A percentile compares a stretch with the other conserved stretches of the same genome.
Evolutionary conservation across 2,888 invertebrate species (phyloP).

Genomic region (Pterostichus madidus): DNA sequence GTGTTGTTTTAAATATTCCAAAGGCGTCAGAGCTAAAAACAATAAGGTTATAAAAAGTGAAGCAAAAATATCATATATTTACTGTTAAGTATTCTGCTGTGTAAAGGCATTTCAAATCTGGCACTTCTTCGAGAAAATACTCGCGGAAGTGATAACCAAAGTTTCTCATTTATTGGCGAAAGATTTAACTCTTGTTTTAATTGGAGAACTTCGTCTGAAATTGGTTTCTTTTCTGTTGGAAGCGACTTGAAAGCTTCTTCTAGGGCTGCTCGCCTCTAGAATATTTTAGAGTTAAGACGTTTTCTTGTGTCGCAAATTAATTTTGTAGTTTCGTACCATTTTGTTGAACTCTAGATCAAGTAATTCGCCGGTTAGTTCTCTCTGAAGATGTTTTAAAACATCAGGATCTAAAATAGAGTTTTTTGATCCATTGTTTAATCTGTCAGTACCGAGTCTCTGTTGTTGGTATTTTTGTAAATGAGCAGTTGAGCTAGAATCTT

Average conservation of each 20-base stretch:
- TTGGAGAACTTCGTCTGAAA: constrained; percentile 79
- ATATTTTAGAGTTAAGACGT: constrained; percentile 68
- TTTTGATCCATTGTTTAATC: constrained; percentile 39
- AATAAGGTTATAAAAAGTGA: constrained; percentile 69
- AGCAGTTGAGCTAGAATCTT: constrained; percentile 68
- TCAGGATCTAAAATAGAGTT: constrained; percentile 81
- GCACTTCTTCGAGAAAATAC: constrained; percentile 87
- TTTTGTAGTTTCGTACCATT: constrained; percentile 79
- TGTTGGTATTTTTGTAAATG: constrained; percentile 46
- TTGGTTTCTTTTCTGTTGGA: constrained; percentile 73
- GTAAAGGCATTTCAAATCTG: constrained; percentile 87
- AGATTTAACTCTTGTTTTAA: constrained; percentile 78
- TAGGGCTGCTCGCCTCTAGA: constrained; percentile 83
- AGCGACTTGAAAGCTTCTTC: constrained; percentile 82
- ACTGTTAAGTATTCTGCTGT: constrained; percentile 80
- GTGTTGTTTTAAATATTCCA: constrained; percentile 85
- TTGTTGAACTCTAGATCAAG: constrained; percentile 85
- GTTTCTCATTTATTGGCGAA: constrained; percentile 79
- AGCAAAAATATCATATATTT: constrained; percentile 16
- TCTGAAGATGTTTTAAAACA: constrained; percentile 82
- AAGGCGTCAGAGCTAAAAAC: constrained; percentile 82
- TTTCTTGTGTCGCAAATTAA: no score
- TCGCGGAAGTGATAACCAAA: constrained; percentile 85
- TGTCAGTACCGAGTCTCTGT: constrained; percentile 33
- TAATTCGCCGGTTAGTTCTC: constrained; percentile 84